Evolutionary conservation across 1,140 invertebrate genomes (phyloP).

Genomic region (Papilio helenus): DNA sequence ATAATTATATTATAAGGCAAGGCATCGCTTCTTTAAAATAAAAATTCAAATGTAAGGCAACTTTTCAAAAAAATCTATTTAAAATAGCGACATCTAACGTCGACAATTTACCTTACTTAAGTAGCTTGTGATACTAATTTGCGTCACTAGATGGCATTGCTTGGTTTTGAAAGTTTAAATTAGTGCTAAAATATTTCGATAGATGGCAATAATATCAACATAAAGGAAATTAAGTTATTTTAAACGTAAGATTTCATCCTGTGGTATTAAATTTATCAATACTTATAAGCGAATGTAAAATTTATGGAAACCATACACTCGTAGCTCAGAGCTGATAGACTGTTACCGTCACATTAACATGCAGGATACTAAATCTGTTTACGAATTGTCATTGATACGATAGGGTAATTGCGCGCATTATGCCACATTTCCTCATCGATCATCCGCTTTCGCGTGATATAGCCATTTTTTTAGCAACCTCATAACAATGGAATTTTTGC

Average conservation of each 20-base stretch:
- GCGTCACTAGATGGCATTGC: not conserved
- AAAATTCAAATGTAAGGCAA: no score
- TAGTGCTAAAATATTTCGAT: not conserved
- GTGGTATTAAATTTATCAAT: no score
- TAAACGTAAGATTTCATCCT: not conserved
- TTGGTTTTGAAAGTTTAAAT: not conserved
- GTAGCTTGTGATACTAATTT: not conserved
- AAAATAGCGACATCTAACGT: not conserved
- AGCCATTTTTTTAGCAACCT: slow-evolving; percentile 38
- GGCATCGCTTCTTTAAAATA: no score
- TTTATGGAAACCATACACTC: no score
- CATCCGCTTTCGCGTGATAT: slow-evolving; percentile 18
- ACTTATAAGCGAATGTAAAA: no score
- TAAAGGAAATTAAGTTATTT: not conserved
- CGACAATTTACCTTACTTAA: no score
- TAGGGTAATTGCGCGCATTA: not conserved
- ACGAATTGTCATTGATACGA: not conserved
- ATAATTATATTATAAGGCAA: no score
- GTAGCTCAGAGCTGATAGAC: not conserved
- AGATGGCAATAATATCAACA: not conserved
- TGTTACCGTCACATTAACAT: not conserved
- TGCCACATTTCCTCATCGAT: not conserved
- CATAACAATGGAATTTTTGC: not conserved
- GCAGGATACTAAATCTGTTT: not conserved
- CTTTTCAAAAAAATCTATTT: no score